Conservation (phyloP, 2,888 invertebrate species). For the Ectropis crepuscularia region DNA sequence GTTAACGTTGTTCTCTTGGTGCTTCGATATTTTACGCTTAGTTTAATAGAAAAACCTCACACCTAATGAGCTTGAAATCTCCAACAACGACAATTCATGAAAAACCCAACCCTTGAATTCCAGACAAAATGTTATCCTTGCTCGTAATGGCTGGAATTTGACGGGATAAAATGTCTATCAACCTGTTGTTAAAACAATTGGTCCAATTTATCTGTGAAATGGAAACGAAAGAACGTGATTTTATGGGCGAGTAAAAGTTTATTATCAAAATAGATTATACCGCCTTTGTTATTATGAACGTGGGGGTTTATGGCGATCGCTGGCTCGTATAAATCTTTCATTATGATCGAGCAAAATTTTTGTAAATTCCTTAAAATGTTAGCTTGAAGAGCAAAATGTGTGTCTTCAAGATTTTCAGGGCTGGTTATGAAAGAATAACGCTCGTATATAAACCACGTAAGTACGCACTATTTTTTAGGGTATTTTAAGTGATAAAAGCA, state of each 20-base stretch:
- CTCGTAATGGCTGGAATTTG: conserved; percentile 1
- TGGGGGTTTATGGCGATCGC: conserved; percentile 2
- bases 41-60: no score
- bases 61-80: no score
- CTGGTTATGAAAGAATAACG: no score
- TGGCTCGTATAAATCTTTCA: conserved; percentile 3
- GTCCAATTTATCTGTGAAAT: conserved; percentile 15
- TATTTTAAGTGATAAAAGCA: no score
- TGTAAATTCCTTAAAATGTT: neutral
- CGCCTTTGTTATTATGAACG: conserved; percentile 7
- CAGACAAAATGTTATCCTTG: neutral
- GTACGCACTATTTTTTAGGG: no score
- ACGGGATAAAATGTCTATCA: conserved; percentile 15
- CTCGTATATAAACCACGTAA: no score
- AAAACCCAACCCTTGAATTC: no score
- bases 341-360: neutral
- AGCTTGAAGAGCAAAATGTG: no score
- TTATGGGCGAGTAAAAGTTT: conserved; percentile 22
- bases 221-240: conserved; percentile 19
- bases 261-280: conserved; percentile 16
- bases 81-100: no score
- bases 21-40: no score
- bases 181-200: conserved; percentile 15
- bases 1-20: no score
- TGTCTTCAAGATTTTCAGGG: no score